These are phyloP conservation scores for Cordilura impudica DNA, from an alignment of 2,888 invertebrate genomes.

Conservation along the genomic window DNA sequence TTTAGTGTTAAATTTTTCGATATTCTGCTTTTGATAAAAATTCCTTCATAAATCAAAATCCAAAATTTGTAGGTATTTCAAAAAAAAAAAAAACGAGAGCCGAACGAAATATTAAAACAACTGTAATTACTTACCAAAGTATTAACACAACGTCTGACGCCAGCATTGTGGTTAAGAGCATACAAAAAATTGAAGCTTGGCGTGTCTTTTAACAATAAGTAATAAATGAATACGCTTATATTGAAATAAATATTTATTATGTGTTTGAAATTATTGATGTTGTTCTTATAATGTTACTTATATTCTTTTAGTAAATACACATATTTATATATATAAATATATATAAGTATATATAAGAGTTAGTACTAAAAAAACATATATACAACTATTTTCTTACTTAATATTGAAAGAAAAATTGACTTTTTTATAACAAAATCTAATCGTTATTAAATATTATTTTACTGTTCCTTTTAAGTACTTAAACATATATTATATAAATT, in stretches of 20 bases:
- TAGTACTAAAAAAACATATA: background rate
- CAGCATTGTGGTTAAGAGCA: constrained; percentile 5
- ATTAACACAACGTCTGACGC: background rate
- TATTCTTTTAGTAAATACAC: background rate
- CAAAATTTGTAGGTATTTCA: no score
- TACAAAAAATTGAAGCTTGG: background rate
- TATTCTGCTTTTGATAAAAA: no score
- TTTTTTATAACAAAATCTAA: background rate
- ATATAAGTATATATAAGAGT: constrained; percentile 5
- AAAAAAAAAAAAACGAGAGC: no score
- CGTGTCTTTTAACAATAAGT: constrained; percentile 47
- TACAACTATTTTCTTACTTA: background rate
- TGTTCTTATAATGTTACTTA: constrained; percentile 10
- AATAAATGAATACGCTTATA: constrained; percentile 60
- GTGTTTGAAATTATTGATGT: constrained; percentile 34
- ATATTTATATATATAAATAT: background rate
- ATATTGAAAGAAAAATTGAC: background rate
- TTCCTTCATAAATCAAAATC: no score
- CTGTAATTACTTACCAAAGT: no score
- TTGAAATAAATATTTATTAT: constrained; percentile 31
- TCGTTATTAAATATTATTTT: background rate
- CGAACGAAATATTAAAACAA: no score
- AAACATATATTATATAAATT: background rate
- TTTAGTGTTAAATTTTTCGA: no score
- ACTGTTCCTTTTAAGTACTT: background rate